Conservation (phyloP, 2,113 vertebrate species). For the Cheirogaleus medius region DNA sequence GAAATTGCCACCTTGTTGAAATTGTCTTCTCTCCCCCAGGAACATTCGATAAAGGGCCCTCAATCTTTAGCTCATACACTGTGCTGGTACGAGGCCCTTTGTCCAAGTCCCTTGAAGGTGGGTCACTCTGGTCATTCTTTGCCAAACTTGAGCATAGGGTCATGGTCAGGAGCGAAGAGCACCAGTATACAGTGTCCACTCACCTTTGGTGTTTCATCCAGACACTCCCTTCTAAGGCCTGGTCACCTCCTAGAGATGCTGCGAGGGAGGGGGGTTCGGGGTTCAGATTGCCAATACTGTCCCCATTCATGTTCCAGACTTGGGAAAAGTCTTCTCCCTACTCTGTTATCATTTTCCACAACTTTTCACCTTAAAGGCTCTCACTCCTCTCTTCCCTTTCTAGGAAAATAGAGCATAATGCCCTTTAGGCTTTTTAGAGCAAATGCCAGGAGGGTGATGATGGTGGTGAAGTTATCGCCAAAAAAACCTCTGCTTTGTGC, state of each 20-base stretch:
- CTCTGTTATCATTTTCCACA: not conserved
- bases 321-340: not conserved
- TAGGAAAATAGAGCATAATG: not conserved
- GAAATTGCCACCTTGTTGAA: too few species aligned
- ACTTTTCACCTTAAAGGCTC: not conserved
- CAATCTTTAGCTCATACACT: not conserved
- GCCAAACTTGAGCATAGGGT: not conserved
- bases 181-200: not conserved
- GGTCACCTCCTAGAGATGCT: fast-evolving
- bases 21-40: not conserved
- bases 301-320: not conserved
- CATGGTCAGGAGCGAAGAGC: not conserved
- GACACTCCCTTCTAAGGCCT: not conserved
- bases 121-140: not conserved
- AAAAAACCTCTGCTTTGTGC: not conserved
- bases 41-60: not conserved
- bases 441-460: not conserved
- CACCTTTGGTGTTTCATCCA: not conserved
- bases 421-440: not conserved
- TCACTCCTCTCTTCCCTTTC: not conserved
- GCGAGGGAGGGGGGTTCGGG: not conserved
- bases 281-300: not conserved
- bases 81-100: not conserved
- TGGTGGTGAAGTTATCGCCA: not conserved
- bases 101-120: not conserved